Base-by-base conservation (phyloP, 1,140 invertebrate genomes). In the Pollicipes pollicipes region DNA sequence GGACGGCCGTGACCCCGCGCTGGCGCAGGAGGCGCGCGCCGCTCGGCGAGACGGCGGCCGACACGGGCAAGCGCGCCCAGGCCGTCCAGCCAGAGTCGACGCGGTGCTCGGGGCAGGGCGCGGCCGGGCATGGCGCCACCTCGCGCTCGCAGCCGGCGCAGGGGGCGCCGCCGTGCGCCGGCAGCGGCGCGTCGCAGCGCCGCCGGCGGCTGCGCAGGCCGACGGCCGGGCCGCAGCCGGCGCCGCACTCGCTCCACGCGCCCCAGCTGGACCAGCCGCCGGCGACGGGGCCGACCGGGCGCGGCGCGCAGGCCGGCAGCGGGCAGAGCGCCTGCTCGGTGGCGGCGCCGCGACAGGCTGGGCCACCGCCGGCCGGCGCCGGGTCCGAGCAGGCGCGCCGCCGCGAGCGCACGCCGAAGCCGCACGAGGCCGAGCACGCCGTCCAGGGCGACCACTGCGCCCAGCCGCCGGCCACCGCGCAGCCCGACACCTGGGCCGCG, bases 361-460 rank as follows among this genome's bases (percentile, higher is more conserved):
- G 69, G 4, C 74, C 74, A 21, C 74, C 74, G 28, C 66, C 73
- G 30, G 68, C 63, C 27, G 74, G 74, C 0, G 70, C 45, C 10
- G 74, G 74, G 21, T 70, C 69, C 27, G 71, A 70, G 70, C 74
- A 75, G 21, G 72, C 30, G n/a, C 88, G 77, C 13, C 82, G 82
- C 13, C 87, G 79, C 29, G 81, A 79, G 17, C 83, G 81, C 13
- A 86, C 77, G 0, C 90, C 90, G 27, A 84, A 80, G 0, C 88
- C 89, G 76, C 91, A 89, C 37, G 87, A 83, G 21, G 85, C 84
- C 74, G 89, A 87, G 79, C 91, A 91, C 58, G 85, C 81, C 30
- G 88, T 84, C 91, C 91, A 90, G 70, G 90, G 85, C 17, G 85
- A 83, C 90, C 92, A 95, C 73, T 88, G 88, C 26, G 88, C 85